These are phyloP conservation scores for Amblyteles armatorius DNA, from an alignment of 2,888 invertebrate species.

Conservation along the genomic window DNA sequence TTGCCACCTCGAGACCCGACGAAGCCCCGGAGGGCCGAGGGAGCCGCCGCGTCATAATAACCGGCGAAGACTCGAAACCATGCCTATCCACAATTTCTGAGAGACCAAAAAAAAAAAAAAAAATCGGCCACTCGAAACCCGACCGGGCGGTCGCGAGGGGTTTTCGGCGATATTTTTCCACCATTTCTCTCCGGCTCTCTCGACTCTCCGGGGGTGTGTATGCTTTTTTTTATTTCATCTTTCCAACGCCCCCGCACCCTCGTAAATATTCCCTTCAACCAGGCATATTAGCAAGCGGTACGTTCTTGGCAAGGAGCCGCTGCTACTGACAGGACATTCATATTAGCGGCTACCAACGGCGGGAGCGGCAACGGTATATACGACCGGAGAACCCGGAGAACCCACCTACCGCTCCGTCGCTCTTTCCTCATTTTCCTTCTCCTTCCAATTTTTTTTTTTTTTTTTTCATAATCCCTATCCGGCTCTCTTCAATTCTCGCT, in stretches of 20 bases:
- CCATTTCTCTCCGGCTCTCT: constrained; percentile 46
- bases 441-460: neutral
- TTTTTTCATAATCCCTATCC: constrained; percentile 47
- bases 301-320: constrained; percentile 83
- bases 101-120: constrained; percentile 31
- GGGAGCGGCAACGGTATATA: constrained; percentile 30
- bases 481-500: constrained; percentile 54
- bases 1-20: constrained; percentile 64
- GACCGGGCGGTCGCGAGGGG: constrained; percentile 10
- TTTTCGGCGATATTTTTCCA: constrained; percentile 71
- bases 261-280: constrained; percentile 82
- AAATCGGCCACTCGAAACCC: constrained; percentile 47
- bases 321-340: constrained; percentile 83
- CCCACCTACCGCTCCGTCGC: constrained; percentile 70
- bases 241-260: constrained; percentile 72
- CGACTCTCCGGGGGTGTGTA: neutral
- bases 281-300: constrained; percentile 80
- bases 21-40: constrained; percentile 27
- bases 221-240: constrained; percentile 44
- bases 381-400: constrained; percentile 34
- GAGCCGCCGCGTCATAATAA: constrained; percentile 31
- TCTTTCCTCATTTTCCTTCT: constrained; percentile 65
- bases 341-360: constrained; percentile 74
- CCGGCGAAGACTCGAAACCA: constrained; percentile 30
- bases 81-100: constrained; percentile 27